Percentiles rank a stretch among this genome's conserved stretches.
phyloP scores from a whole-genome alignment of 1,140 invertebrate species.

The Papilio xuthus region DNA sequence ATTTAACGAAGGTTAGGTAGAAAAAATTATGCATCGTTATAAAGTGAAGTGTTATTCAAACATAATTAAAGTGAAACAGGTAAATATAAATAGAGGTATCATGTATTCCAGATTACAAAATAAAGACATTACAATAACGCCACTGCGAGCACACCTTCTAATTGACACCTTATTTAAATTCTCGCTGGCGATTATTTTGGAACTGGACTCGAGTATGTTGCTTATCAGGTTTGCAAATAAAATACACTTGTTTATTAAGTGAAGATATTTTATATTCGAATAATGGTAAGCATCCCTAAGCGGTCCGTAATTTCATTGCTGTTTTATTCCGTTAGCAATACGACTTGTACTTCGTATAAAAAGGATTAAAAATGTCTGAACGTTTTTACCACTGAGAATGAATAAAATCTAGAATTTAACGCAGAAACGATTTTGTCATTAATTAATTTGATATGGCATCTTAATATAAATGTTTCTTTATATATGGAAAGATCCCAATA shows the following conservation, averaged over 20 bases:
- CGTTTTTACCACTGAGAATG: conserved; percentile 9
- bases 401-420: conserved; percentile 38
- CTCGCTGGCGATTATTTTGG: conserved; percentile 64
- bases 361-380: conserved; percentile 39
- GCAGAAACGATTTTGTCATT: conserved; percentile 35
- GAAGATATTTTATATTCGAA: conserved; percentile 63
- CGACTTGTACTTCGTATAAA: conserved; percentile 47
- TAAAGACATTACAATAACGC: conserved; percentile 59
- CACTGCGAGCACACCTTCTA: conserved; percentile 58
- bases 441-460: conserved; percentile 37
- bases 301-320: conserved; percentile 63
- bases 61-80: conserved; percentile 36
- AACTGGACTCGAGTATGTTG: conserved; percentile 56
- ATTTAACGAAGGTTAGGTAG: not conserved
- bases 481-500: conserved; percentile 21
- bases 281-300: conserved; percentile 66
- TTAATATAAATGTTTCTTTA: conserved; percentile 33
- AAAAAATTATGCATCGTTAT: conserved; percentile 10
- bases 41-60: conserved; percentile 19
- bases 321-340: conserved; percentile 66
- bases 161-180: conserved; percentile 76
- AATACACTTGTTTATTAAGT: conserved; percentile 72
- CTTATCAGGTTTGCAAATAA: conserved; percentile 62
- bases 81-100: conserved; percentile 59
- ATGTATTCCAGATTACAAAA: conserved; percentile 59